These are phyloP conservation scores for Hemibagrus guttatus DNA, from an alignment of 2,797 vertebrate species.

Conservation along the genomic window DNA sequence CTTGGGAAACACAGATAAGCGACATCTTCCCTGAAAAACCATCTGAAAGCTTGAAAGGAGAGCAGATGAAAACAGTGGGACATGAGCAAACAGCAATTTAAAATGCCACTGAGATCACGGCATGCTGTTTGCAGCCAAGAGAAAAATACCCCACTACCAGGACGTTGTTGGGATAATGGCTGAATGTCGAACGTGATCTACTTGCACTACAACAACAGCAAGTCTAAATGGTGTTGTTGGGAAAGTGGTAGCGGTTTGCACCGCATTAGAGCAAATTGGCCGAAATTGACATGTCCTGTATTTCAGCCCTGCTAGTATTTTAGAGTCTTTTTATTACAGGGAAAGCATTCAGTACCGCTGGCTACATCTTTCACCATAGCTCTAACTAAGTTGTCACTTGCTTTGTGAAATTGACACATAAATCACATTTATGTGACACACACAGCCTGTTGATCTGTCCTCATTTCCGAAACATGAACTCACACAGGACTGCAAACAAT, in stretches of 20 bases:
- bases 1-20: slow-evolving; percentile 31
- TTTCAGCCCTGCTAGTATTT: not conserved
- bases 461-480: not conserved
- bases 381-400: not conserved
- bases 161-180: slow-evolving; percentile 21
- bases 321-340: not conserved
- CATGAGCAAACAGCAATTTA: slow-evolving; percentile 36
- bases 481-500: not conserved
- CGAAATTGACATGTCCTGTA: slow-evolving; percentile 20
- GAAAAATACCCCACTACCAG: slow-evolving; percentile 8
- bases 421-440: not conserved
- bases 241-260: slow-evolving; percentile 1
- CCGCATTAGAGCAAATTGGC: slow-evolving; percentile 13
- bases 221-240: slow-evolving; percentile 2
- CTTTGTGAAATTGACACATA: not conserved
- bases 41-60: slow-evolving; percentile 27
- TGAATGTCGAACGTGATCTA: not conserved
- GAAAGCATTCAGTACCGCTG: not conserved
- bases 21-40: not conserved
- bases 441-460: not conserved
- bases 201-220: not conserved
- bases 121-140: slow-evolving; percentile 25
- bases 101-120: slow-evolving; percentile 18
- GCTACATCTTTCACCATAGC: not conserved
- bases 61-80: slow-evolving; percentile 32